These are phyloP conservation scores for Caenorhabditis uteleia DNA, from an alignment of 2,888 invertebrate species.

Conservation along the genomic window DNA sequence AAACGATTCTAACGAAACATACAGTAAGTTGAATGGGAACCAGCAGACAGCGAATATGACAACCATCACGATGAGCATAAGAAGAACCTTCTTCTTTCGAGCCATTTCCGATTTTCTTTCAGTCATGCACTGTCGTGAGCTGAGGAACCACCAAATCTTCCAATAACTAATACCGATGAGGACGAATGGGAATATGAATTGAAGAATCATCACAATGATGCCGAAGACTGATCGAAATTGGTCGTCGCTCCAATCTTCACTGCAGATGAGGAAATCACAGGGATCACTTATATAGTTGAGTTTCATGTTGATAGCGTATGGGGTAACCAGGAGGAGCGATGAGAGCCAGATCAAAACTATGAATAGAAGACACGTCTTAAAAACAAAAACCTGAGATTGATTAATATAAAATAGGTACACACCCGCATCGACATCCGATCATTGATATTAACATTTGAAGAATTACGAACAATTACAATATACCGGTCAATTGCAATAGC, in stretches of 20 bases:
- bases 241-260: slow-evolving; percentile 81
- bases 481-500: slow-evolving; percentile 96
- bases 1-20: slow-evolving; percentile 71
- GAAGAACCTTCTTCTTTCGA: slow-evolving; percentile 80
- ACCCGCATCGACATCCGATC: slow-evolving; percentile 86
- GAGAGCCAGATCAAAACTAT: slow-evolving; percentile 90
- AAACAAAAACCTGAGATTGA: slow-evolving; percentile 4
- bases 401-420: slow-evolving; percentile 70
- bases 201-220: slow-evolving; percentile 82
- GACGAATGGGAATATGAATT: slow-evolving; percentile 90
- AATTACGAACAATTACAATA: slow-evolving; percentile 92
- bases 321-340: slow-evolving; percentile 84
- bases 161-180: slow-evolving; percentile 93
- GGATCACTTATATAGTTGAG: slow-evolving; percentile 67
- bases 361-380: slow-evolving; percentile 75
- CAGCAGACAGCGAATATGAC: slow-evolving; percentile 94
- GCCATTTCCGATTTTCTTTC: slow-evolving; percentile 32
- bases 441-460: slow-evolving; percentile 74
- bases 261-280: slow-evolving; percentile 74
- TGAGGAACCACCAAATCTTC: slow-evolving; percentile 78
- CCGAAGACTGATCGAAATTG: slow-evolving; percentile 82
- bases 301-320: slow-evolving; percentile 84
- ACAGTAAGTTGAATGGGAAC: slow-evolving; percentile 82
- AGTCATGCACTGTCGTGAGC: slow-evolving; percentile 31
- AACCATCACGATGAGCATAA: slow-evolving; percentile 96